These are phyloP conservation scores for Pelodiscus sinensis DNA, from an alignment of 2,113 vertebrate species.

Conservation along the genomic window DNA sequence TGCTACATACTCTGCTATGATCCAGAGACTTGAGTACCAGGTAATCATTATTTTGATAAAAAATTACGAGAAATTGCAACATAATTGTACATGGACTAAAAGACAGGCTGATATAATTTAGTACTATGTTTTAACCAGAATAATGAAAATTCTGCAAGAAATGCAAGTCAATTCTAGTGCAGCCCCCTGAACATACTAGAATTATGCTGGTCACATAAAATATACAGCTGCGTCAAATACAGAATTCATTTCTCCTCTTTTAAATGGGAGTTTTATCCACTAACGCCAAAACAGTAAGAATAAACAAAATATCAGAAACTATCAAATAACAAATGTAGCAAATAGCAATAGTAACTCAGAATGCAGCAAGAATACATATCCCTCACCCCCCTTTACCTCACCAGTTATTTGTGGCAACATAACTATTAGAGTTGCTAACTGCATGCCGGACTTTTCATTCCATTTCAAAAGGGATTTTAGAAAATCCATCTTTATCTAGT, in stretches of 20 bases:
- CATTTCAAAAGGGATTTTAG: constrained; percentile 42
- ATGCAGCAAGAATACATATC: constrained; percentile 9
- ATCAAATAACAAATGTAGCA: constrained; percentile 9
- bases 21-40: not conserved
- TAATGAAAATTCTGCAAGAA: not conserved
- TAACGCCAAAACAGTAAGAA: not conserved
- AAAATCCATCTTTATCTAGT: constrained; percentile 64
- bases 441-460: constrained; percentile 47
- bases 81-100: not conserved
- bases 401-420: constrained; percentile 72
- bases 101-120: not conserved
- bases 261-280: not conserved
- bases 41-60: not conserved
- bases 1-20: not conserved
- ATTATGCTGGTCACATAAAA: not conserved
- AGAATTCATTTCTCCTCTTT: not conserved
- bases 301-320: not conserved
- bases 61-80: not conserved
- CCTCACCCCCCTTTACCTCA: constrained; percentile 48
- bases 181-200: not conserved
- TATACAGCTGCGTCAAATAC: not conserved
- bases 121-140: not conserved
- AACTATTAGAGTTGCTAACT: constrained; percentile 24
- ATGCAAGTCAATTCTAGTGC: accelerated
- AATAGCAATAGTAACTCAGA: not conserved